Evolutionary conservation across 2,113 vertebrate genomes (phyloP), one percentile per base, ranked within the genome.

Genomic region (Gopherus evgoodei): DNA sequence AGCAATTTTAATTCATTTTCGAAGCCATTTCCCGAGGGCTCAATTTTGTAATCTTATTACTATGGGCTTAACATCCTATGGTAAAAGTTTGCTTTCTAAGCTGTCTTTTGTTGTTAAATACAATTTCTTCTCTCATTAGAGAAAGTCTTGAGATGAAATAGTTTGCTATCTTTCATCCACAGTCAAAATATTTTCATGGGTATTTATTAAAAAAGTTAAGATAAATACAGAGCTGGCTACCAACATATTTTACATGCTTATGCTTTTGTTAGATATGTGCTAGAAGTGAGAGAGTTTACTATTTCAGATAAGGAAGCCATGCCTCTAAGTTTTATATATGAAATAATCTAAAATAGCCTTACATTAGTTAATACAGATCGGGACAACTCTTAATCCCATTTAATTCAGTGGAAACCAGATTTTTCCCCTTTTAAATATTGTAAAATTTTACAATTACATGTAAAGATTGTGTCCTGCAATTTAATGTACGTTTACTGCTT

Each of bases 1-100:
- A 90, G 47, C 87, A 96, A 96, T 94, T 97, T 95, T 97, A 96
- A 93, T 95, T 94, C 97, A 96, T 96, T 97, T 97, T 97, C 90
- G 96, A 88, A 96, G 90, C 93, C 83, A 96, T 95, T 95, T 96
- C 92, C 94, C 97, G 54, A 90, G 91, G 93, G 86, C 44, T 95
- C 88, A 95, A 79, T 97, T 94, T 89, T 97, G 94, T 97, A 93
- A 95, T 95, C 91, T 90, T 96, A 96, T 92, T 97, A 95, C n/a
- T 91, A 78, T 80, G 59, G 84, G 47, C 19, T 59, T 96, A 93
- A 88, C 83, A 96, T 12, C 86, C 57, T 87, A 75, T 42, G 89
- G 72, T 91, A 87, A 96, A 85, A 96, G 95, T 94, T 79, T 92
- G 69, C 42, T 91, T 96, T 92, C 87, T 93, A 96, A 96, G 95